Evolutionary conservation across 1,140 invertebrate species (phyloP).

Genomic region (Pinna nobilis): DNA sequence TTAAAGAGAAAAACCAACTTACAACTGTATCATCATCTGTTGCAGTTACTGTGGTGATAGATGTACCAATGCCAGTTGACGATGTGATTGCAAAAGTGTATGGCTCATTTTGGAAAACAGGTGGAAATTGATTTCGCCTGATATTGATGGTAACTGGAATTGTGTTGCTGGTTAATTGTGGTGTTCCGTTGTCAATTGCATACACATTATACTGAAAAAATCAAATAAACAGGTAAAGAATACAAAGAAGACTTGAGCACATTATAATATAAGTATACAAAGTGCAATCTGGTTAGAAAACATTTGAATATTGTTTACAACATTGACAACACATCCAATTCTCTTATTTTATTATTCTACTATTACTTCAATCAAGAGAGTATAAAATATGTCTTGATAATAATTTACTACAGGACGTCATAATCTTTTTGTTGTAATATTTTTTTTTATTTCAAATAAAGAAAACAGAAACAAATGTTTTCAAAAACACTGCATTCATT

Average conservation of each 20-base stretch:
- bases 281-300: too few relatives aligned
- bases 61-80: background rate
- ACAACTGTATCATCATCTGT: slow-evolving; percentile 53
- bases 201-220: slow-evolving; percentile 45
- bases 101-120: slow-evolving; percentile 46
- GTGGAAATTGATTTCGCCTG: slow-evolving; percentile 51
- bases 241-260: too few relatives aligned
- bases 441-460: too few relatives aligned
- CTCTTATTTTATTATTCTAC: slow-evolving; percentile 48
- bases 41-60: slow-evolving; percentile 45
- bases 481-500: too few relatives aligned
- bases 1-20: slow-evolving; percentile 16
- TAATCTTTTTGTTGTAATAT: too few relatives aligned
- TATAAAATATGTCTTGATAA: too few relatives aligned
- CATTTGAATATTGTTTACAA: too few relatives aligned
- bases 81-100: slow-evolving; percentile 38
- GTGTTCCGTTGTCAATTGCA: slow-evolving; percentile 67
- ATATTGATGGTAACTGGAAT: slow-evolving; percentile 52
- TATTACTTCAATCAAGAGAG: slow-evolving; percentile 52
- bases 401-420: too few relatives aligned
- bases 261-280: too few relatives aligned
- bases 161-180: slow-evolving; percentile 4
- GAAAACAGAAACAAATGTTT: too few relatives aligned
- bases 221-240: slow-evolving; percentile 3
- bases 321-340: too few relatives aligned